These are phyloP conservation scores for Abscondita cerata DNA, from an alignment of 2,888 invertebrate species.

Conservation along the genomic window DNA sequence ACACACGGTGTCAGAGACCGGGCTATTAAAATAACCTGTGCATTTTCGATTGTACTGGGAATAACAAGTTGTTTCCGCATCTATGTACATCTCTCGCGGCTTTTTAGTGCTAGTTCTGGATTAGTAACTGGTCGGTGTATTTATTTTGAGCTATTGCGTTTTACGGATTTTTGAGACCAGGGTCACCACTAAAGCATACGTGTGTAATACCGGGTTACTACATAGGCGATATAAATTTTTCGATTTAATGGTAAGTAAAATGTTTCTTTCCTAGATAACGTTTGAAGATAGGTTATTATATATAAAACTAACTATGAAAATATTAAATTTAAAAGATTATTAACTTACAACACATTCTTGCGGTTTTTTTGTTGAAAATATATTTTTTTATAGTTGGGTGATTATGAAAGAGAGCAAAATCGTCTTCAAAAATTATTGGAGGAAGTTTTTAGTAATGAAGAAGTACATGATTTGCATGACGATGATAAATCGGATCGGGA, in stretches of 20 bases:
- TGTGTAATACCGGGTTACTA: not conserved
- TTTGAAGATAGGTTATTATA: not conserved
- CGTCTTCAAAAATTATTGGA: not conserved
- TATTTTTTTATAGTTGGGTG: not conserved
- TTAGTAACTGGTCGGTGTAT: not conserved
- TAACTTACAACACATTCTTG: not conserved
- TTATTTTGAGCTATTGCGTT: not conserved
- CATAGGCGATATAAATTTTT: not conserved
- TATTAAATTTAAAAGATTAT: not conserved
- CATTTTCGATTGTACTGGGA: too few species aligned
- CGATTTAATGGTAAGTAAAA: not conserved
- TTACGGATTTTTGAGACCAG: not conserved
- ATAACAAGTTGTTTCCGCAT: not conserved
- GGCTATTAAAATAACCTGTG: too few species aligned
- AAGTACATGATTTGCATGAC: not conserved
- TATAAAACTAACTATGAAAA: not conserved
- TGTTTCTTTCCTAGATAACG: not conserved
- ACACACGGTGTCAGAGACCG: not conserved
- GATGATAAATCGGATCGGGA: not conserved
- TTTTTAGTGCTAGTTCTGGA: not conserved
- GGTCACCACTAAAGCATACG: not conserved
- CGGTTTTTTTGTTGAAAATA: not conserved
- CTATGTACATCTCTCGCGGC: not conserved
- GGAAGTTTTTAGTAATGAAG: not conserved
- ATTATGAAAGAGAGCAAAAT: not conserved